Evolutionary conservation across 2,888 invertebrate species (phyloP).

Genomic region (Taphrorychus bicolor): DNA sequence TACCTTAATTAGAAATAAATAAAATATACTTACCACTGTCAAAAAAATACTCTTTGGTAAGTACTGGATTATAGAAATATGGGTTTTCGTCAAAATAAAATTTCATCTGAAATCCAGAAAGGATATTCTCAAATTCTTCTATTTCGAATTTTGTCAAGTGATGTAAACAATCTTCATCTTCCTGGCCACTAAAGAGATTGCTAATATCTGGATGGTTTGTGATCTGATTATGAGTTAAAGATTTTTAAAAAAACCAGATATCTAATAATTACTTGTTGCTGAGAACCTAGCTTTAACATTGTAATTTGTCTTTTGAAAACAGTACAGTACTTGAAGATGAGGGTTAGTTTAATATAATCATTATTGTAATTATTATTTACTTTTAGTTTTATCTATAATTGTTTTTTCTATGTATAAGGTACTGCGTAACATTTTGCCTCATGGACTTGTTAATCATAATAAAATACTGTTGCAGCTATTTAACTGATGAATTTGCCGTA

Average conservation of each 20-base stretch:
- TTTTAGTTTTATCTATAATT: too few relatives aligned
- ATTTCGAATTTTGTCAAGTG: slow-evolving; percentile 77
- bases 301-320: too few relatives aligned
- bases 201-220: slow-evolving; percentile 88
- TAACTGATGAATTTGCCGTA: too few relatives aligned
- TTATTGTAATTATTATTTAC: too few relatives aligned
- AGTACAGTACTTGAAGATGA: too few relatives aligned
- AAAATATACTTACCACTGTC: slow-evolving; percentile 59
- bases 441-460: too few relatives aligned
- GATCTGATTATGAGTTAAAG: slow-evolving; percentile 63
- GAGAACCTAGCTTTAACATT: too few relatives aligned
- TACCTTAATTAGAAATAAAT: too few relatives aligned
- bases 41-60: slow-evolving; percentile 81
- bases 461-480: too few relatives aligned
- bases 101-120: slow-evolving; percentile 81
- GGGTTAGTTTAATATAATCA: too few relatives aligned
- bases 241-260: background rate
- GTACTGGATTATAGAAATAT: slow-evolving; percentile 79
- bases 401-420: too few relatives aligned
- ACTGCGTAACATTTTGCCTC: too few relatives aligned
- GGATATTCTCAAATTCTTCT: slow-evolving; percentile 87
- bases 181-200: slow-evolving; percentile 80
- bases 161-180: slow-evolving; percentile 82
- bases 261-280: background rate
- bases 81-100: slow-evolving; percentile 82